Evolutionary conservation across 1,140 invertebrate genomes (phyloP), one percentile per base, ranked within the genome.

Genomic region (Tyrophagus putrescentiae): DNA sequence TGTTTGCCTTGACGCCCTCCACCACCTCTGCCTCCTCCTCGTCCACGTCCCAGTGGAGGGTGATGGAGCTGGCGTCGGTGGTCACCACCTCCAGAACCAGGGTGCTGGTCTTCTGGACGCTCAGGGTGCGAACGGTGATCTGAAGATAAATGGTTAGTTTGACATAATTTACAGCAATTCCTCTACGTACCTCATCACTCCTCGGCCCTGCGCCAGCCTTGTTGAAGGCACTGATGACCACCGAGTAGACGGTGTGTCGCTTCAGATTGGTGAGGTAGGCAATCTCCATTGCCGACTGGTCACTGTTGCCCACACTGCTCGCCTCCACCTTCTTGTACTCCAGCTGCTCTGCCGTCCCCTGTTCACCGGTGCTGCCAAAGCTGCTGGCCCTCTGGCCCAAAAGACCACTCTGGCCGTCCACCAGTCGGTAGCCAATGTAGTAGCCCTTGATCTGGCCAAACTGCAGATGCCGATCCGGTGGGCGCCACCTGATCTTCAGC

Each of bases 151-250:
- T 13, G 27, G n/a, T 31, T 9, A 5, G 7, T 54, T 57, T 41
- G 34, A 42, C 33, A 86, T 85, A 73, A 90, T 87, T 76, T 91
- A 85, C 67, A 89, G 78, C 29, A 89, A 93, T 54, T 82, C 67
- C 11, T 70, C 69, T 4, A 64, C 16, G 28, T 23, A 36, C 31
- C 44, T 64, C 63, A 27, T 67, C 65, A 7, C 64, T 61, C 1
- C 62, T 48, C 1, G 74, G 73, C 4, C 76, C 75, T 25, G 75
- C 71, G 4, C 76, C 75, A 56, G 71, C 62, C 6, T 45, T 60
- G 60, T 75, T 76, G 57, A 70, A 75, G 5, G 73, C 72, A 60
- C 71, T 69, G 18, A 76, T 68, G 53, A 65, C 57, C 21, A 71
- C 41, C 6, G 45, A 56, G 33, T 66, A 63, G 1, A 45, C 9